Conservation (phyloP, 1,140 invertebrate genomes). For the Lordiphosa stackelbergi region DNA sequence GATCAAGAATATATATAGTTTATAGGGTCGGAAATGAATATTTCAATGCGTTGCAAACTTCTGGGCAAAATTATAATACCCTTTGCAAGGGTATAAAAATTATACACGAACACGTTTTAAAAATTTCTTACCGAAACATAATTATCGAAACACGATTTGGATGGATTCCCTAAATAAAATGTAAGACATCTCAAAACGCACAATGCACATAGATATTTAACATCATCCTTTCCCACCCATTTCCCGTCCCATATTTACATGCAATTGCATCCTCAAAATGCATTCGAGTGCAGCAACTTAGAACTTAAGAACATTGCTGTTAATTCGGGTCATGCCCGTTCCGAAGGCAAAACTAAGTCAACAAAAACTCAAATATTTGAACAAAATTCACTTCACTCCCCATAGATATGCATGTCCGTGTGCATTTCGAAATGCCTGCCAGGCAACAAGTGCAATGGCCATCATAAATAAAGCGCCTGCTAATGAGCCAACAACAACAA, state of each 20-base stretch:
- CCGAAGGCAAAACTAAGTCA: constrained; percentile 8
- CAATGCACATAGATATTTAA: no score
- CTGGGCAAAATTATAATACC: no score
- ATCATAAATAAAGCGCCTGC: constrained; percentile 56
- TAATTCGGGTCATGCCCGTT: constrained; percentile 17
- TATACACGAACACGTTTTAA: no score
- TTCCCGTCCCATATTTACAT: background rate
- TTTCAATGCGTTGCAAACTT: no score
- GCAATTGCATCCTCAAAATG: background rate
- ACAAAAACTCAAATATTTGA: constrained; percentile 22
- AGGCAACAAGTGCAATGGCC: constrained; percentile 59
- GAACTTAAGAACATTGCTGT: background rate
- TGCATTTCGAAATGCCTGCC: constrained; percentile 32
- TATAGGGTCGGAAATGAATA: no score
- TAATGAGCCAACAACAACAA: constrained; percentile 46
- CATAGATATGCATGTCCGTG: constrained; percentile 9
- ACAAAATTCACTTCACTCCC: constrained; percentile 40
- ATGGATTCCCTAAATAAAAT: no score
- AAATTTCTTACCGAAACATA: no score
- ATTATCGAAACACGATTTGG: no score
- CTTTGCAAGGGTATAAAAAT: no score
- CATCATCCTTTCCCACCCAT: background rate
- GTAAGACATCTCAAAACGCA: no score
- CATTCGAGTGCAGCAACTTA: constrained; percentile 1
- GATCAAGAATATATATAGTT: no score